Evolutionary conservation across 2,888 invertebrate species (phyloP), one percentile per base, ranked within the genome.

Genomic region (Drosophila helvetica): DNA sequence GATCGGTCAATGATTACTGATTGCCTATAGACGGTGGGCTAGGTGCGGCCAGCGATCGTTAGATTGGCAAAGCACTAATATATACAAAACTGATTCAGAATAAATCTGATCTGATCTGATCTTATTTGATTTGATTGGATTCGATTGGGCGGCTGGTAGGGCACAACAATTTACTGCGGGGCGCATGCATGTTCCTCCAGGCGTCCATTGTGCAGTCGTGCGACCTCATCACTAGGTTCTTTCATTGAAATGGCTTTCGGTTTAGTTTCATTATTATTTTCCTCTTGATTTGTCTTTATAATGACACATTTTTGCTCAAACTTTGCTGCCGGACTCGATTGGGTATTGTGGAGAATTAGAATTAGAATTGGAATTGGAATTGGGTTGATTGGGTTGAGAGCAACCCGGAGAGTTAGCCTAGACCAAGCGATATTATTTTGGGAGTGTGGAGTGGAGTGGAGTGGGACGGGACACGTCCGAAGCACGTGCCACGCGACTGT

Each of bases 291-390:
- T 91, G 91, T 89, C 91, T 90, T 87, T 90, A 91, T 85, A 77
- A 89, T 87, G 91, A 90, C 91, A 90, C 80, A 89, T 91, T 91
- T 90, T 91, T 90, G 91, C 91, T 90, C 85, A 89, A 91, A 91
- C 91, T 91, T 91, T 89, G 91, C 91, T 91, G 91, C 91, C 86
- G 89, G 88, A 91, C 91, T 91, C 90, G 90, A 88, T 90, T 90
- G 91, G 89, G 43, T 51, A 70, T 77, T 56, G 72, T 77, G 72
- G 78, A 75, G 58, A 72, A 66, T 61, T 66, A 66, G 50, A 18
- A n/a, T 45, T 48, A 45, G 12, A 30, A 18, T 30, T 57, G 5
- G 18, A 12, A 10, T 18, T 48, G 45, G 17, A 27, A 9, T 48
- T 18, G 27, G 33, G 9, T 50, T 45, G 47, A 22, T 18, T 18